These are phyloP conservation scores for Protonemura montana DNA, from an alignment of 2,888 invertebrate genomes.

Conservation along the genomic window DNA sequence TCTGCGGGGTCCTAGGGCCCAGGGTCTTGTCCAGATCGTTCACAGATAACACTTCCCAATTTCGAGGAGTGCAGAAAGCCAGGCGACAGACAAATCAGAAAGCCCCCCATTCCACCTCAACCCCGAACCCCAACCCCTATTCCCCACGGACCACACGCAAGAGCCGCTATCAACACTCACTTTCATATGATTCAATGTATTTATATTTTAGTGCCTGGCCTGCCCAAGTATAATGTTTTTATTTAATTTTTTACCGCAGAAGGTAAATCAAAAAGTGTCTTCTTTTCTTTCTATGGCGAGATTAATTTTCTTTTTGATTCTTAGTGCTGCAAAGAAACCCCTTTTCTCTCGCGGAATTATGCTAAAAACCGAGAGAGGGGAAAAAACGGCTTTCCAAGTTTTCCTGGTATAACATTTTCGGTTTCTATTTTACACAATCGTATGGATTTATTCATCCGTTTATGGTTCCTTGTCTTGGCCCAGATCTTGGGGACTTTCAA, in stretches of 20 bases:
- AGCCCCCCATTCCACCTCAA: too few species aligned
- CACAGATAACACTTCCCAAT: too few species aligned
- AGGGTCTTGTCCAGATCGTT: too few species aligned
- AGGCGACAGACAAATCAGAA: background rate
- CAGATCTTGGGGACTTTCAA: constrained; percentile 1
- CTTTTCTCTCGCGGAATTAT: background rate
- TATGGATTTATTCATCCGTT: constrained; percentile 21
- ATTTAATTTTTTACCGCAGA: background rate
- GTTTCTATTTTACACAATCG: background rate
- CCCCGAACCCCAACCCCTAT: too few species aligned
- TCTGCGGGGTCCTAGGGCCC: background rate
- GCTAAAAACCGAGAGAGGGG: background rate
- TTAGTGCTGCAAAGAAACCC: background rate
- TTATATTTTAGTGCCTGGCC: too few species aligned
- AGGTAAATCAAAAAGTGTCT: background rate
- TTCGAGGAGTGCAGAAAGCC: background rate
- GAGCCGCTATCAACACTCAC: too few species aligned
- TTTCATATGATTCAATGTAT: background rate
- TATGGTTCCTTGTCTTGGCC: background rate
- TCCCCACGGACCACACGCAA: too few species aligned
- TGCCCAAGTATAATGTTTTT: too few species aligned
- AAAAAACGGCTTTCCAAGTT: background rate
- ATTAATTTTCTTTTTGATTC: background rate
- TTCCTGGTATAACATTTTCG: background rate
- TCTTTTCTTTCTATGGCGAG: background rate